Conservation (phyloP, 2,113 vertebrate genomes). For the Calidris pygmaea region DNA sequence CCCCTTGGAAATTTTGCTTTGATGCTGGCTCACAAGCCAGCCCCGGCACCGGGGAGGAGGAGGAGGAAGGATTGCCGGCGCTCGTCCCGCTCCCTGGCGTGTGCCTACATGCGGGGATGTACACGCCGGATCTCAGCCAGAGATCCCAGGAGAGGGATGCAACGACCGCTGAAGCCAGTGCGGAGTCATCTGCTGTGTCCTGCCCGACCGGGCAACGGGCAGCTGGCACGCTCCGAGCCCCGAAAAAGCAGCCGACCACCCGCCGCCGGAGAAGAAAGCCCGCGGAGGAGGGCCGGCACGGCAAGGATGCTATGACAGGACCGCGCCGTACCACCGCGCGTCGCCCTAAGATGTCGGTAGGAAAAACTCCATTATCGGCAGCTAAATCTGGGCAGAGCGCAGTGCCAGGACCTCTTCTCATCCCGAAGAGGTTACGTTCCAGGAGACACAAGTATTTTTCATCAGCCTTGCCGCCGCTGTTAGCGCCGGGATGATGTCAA, state of each 20-base stretch:
- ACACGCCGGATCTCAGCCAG: not conserved
- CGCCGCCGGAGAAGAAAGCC: rapidly evolving
- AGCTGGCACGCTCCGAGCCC: not conserved
- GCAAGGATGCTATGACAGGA: not conserved
- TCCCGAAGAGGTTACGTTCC: not conserved
- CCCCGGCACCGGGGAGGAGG: not conserved
- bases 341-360: not conserved
- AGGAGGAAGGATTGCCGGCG: not conserved
- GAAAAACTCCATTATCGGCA: slow-evolving; percentile 6
- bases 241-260: not conserved
- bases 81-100: not conserved
- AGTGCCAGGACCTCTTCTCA: not conserved
- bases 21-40: not conserved
- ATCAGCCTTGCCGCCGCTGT: not conserved
- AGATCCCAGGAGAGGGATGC: not conserved
- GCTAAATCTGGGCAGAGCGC: not conserved
- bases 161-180: not conserved
- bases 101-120: not conserved
- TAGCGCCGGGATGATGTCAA: not conserved
- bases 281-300: rapidly evolving
- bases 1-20: slow-evolving; percentile 15
- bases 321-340: rapidly evolving
- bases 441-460: not conserved
- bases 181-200: not conserved
- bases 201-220: not conserved